phyloP scores from a whole-genome alignment of 2,888 invertebrate genomes.

The Papilio gigon region DNA sequence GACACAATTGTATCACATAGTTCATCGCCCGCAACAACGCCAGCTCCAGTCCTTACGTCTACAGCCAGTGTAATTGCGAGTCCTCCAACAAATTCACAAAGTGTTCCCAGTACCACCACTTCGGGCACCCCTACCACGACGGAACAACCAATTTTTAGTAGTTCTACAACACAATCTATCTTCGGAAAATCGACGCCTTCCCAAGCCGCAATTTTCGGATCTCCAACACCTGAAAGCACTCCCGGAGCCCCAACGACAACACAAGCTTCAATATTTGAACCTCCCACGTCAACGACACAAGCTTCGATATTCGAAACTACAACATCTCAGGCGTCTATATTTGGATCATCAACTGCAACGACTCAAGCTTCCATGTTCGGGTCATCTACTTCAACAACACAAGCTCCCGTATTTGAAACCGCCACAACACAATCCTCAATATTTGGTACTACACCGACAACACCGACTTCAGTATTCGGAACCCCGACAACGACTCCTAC shows the following conservation, averaged over 20 bases:
- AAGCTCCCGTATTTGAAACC: conserved; percentile 38
- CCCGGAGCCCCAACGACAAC: conserved; percentile 52
- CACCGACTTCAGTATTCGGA: too few relatives aligned
- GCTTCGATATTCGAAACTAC: conserved; percentile 41
- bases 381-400: conserved; percentile 48
- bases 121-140: conserved; percentile 54
- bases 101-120: conserved; percentile 49
- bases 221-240: conserved; percentile 50
- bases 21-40: conserved; percentile 31
- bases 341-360: conserved; percentile 40
- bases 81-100: conserved; percentile 46
- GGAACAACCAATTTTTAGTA: conserved; percentile 48
- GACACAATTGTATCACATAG: conserved; percentile 44
- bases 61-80: conserved; percentile 51
- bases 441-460: too few relatives aligned
- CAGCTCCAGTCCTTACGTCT: conserved; percentile 43
- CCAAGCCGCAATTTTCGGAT: conserved; percentile 48
- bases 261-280: conserved; percentile 53
- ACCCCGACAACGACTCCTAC: too few relatives aligned
- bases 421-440: conserved; percentile 49
- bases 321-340: conserved; percentile 45
- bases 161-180: conserved; percentile 49
- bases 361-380: conserved; percentile 52
- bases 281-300: conserved; percentile 50
- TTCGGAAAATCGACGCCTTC: conserved; percentile 46